phyloP scores from a whole-genome alignment of 2,888 invertebrate genomes.

The Ellobium chinense region DNA sequence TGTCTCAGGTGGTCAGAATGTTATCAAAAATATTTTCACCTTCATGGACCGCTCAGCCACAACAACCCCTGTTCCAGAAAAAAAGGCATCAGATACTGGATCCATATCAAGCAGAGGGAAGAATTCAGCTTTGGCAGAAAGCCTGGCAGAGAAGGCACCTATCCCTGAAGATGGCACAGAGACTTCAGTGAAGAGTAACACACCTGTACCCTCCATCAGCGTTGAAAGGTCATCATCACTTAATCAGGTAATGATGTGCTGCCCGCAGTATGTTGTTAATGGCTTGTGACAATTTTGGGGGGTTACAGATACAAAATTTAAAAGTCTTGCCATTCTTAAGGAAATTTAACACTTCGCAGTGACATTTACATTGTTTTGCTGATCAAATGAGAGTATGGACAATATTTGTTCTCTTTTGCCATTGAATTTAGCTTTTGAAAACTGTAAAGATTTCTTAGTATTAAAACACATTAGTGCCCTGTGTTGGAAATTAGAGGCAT shows the following conservation, averaged over 20 bases:
- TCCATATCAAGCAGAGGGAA: slow-evolving; percentile 38
- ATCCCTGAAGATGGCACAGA: slow-evolving; percentile 12
- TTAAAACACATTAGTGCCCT: no score
- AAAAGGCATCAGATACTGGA: slow-evolving; percentile 37
- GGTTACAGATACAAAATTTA: no score
- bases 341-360: no score
- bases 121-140: slow-evolving; percentile 40
- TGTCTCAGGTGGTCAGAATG: slow-evolving; percentile 72
- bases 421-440: no score
- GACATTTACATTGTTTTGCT: no score
- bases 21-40: slow-evolving; percentile 64
- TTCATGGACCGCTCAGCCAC: slow-evolving; percentile 58
- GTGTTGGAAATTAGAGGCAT: no score
- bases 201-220: neutral
- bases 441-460: no score
- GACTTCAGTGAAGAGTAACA: neutral
- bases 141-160: slow-evolving; percentile 18
- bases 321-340: no score
- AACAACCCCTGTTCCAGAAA: slow-evolving; percentile 33
- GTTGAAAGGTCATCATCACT: slow-evolving; percentile 38
- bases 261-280: no score
- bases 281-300: no score
- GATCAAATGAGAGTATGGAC: no score
- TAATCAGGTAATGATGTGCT: slow-evolving; percentile 36
- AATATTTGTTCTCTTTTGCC: no score